A percentile compares a stretch with the other conserved stretches of the same genome.
Conservation (phyloP, 2,113 vertebrate genomes). For the Aviceda subcristata region DNA sequence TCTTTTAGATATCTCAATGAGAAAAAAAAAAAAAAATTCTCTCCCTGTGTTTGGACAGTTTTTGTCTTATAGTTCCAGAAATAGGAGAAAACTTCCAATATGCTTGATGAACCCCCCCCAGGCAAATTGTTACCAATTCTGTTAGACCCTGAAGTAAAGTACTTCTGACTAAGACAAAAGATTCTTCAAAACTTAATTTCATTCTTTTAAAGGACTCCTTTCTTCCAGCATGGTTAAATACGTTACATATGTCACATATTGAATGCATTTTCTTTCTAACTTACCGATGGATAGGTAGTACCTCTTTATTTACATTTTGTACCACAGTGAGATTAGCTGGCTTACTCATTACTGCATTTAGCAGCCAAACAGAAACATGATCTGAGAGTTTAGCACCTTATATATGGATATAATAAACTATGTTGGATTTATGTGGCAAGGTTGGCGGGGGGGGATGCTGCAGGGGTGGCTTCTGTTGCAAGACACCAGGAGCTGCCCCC, state of each 20-base stretch:
- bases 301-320: neutral
- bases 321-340: fast-evolving
- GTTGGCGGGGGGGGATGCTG: neutral
- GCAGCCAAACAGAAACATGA: neutral
- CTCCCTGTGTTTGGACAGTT: neutral
- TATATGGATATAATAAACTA: neutral
- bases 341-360: neutral
- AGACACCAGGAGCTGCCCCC: neutral
- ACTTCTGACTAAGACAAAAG: neutral
- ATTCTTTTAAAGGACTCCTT: neutral
- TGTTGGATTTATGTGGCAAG: neutral
- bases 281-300: neutral
- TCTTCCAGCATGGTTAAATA: neutral
- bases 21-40: neutral
- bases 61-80: neutral
- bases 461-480: neutral
- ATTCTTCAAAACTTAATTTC: neutral
- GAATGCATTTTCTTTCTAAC: neutral
- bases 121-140: neutral
- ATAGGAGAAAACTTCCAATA: neutral
- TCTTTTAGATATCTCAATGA: neutral
- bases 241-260: neutral
- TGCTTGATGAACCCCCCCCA: neutral
- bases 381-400: neutral
- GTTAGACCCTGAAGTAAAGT: neutral